These are phyloP conservation scores for Gopherus evgoodei DNA, from an alignment of 2,113 vertebrate species.

Conservation along the genomic window DNA sequence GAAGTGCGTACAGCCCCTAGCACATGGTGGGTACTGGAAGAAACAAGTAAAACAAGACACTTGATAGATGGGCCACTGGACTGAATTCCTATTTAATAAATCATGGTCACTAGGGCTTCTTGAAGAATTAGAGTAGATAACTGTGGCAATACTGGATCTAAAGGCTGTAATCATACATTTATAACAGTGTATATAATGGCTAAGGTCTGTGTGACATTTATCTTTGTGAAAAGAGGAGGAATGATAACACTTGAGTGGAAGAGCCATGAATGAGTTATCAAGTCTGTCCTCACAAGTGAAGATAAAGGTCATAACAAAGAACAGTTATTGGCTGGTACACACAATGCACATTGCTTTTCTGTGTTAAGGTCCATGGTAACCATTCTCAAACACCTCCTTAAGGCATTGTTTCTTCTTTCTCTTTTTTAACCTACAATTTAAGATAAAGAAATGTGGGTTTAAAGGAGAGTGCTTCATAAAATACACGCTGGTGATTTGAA, in stretches of 20 bases:
- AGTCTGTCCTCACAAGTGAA: constrained; percentile 25
- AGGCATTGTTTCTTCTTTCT: constrained; percentile 25
- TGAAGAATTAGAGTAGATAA: not conserved
- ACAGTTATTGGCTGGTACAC: constrained; percentile 26
- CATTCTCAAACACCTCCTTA: constrained; percentile 24
- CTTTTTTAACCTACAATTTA: constrained; percentile 6
- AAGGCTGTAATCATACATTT: not conserved
- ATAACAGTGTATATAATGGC: not conserved
- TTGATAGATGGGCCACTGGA: not conserved
- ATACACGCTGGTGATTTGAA: not conserved
- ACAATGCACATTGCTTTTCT: constrained; percentile 53
- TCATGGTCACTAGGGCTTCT: not conserved
- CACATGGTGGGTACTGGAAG: not conserved
- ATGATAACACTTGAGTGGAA: constrained; percentile 20
- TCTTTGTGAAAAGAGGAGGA: not conserved
- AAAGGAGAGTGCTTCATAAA: not conserved
- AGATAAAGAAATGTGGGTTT: not conserved
- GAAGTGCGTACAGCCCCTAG: not conserved
- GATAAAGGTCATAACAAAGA: constrained; percentile 62
- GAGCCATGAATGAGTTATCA: constrained; percentile 11
- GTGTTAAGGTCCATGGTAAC: constrained; percentile 43
- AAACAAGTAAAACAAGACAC: not conserved
- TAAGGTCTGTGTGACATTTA: not conserved
- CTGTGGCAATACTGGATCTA: not conserved
- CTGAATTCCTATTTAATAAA: accelerated